Evolutionary conservation across 2,888 invertebrate genomes (phyloP), one percentile per base, ranked within the genome.

Genomic region (Prosopocoilus inquinatus): DNA sequence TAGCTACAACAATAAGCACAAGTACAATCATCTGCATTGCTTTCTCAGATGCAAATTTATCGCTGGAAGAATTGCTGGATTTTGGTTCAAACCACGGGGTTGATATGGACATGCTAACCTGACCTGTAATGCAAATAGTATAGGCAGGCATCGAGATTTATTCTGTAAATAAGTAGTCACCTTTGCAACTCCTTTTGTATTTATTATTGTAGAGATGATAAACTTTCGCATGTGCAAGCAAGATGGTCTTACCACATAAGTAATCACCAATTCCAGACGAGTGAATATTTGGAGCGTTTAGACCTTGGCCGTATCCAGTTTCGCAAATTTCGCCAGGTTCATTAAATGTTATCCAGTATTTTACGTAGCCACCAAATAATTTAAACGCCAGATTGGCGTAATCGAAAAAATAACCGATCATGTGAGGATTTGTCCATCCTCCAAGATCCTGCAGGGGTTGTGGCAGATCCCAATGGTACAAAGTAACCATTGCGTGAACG

Each of bases 381-480:
- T 57, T 59, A 53, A 75, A 75, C 5, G 80, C 73, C 33, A 86
- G 75, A 64, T 77, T 76, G 0, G 86, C 85, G 55, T 84, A 87
- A 61, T 84, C 82, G 9, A 76, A 78, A 66, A 85, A 88, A 70
- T 83, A 84, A 35, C 83, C 81, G 0, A 80, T 81, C 47, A 85
- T 79, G 8, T 80, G 58, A 71, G 79, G 9, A 79, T 76, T 62
- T 74, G 82, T 79, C 85, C 85, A 86, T 0, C 86, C 86, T 0
- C 86, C 86, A 2, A 84, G 70, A 44, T 83, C 81, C 76, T 84
- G 81, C 12, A 84, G 70, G 3, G 65, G 57, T 64, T 84, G 81
- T 0, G 86, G 86, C 55, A 86, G 75, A 67, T 87, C 86, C 84
- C 84, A 86, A 66, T 87, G 86, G 74, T 84, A 86, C 70, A 86